phyloP scores from a whole-genome alignment of 2,797 vertebrate genomes.

The Petrocephalus schoutedeni region DNA sequence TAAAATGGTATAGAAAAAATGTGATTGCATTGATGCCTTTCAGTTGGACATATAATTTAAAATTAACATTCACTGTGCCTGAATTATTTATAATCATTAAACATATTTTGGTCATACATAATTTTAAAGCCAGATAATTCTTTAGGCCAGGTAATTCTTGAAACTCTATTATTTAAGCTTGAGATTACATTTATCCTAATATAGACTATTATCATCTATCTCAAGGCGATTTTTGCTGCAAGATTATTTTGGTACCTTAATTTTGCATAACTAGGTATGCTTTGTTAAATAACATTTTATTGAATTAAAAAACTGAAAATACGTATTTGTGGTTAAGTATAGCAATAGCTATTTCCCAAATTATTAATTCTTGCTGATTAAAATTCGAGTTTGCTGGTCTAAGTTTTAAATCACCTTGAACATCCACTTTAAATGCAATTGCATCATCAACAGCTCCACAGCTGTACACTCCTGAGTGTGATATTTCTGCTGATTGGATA shows the following conservation, averaged over 20 bases:
- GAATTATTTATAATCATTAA: not conserved
- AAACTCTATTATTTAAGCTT: not conserved
- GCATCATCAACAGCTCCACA: constrained; percentile 67
- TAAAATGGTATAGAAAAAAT: not conserved
- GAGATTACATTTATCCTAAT: not conserved
- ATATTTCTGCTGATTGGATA: constrained; percentile 51
- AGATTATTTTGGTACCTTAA: constrained; percentile 1
- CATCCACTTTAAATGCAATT: constrained; percentile 69
- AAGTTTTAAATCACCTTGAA: constrained; percentile 66
- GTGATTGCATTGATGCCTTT: not conserved
- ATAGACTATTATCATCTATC: not conserved
- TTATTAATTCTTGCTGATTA: not conserved
- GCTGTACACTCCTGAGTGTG: constrained; percentile 65
- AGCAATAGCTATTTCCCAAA: not conserved
- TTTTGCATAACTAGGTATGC: not conserved
- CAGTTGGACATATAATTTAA: not conserved
- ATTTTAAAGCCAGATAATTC: not conserved
- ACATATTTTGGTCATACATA: not conserved
- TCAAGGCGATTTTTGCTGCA: not conserved
- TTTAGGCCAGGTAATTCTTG: not conserved
- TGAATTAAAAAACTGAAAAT: not conserved
- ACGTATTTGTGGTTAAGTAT: not conserved
- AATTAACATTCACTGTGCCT: not conserved
- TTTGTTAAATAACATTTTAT: constrained; percentile 9
- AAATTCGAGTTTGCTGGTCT: not conserved